These are phyloP conservation scores for Danio jaintianensis DNA, from an alignment of 2,797 vertebrate genomes.

Conservation along the genomic window DNA sequence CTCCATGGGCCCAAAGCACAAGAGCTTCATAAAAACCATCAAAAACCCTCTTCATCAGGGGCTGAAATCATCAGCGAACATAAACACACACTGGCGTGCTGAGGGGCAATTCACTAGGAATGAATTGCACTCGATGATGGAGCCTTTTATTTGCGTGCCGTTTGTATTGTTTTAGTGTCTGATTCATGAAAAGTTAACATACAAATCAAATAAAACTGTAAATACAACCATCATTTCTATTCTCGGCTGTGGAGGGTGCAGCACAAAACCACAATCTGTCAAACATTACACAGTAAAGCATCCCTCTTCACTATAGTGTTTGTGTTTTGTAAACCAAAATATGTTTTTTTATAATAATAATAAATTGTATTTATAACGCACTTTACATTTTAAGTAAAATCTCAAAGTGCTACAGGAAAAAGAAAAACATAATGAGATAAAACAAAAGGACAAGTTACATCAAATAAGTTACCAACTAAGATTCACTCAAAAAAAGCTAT, in stretches of 20 bases:
- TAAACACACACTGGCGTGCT: neutral
- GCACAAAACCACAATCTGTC: neutral
- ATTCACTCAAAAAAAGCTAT: too few relatives aligned
- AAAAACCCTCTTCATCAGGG: constrained; percentile 61
- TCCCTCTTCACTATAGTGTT: neutral
- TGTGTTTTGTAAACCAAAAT: neutral
- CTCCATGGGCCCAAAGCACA: constrained; percentile 49
- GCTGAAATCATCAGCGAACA: constrained; percentile 23
- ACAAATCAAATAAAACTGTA: neutral
- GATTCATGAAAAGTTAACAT: constrained; percentile 9
- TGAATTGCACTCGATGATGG: constrained; percentile 4
- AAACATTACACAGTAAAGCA: neutral
- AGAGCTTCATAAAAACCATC: constrained; percentile 65
- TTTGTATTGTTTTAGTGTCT: neutral
- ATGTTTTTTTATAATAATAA: too few relatives aligned
- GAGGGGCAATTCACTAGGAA: constrained; percentile 17
- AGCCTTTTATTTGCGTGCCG: neutral
- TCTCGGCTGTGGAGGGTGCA: constrained; percentile 2
- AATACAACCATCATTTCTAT: neutral
- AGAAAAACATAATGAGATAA: too few relatives aligned
- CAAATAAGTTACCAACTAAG: too few relatives aligned
- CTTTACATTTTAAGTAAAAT: too few relatives aligned
- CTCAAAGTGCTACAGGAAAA: too few relatives aligned
- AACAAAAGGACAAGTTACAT: too few relatives aligned
- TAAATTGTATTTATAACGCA: too few relatives aligned